Evolutionary conservation across 1,140 invertebrate species (phyloP), one percentile per base, ranked within the genome.

Genomic region (Himalopsyche phryganea): DNA sequence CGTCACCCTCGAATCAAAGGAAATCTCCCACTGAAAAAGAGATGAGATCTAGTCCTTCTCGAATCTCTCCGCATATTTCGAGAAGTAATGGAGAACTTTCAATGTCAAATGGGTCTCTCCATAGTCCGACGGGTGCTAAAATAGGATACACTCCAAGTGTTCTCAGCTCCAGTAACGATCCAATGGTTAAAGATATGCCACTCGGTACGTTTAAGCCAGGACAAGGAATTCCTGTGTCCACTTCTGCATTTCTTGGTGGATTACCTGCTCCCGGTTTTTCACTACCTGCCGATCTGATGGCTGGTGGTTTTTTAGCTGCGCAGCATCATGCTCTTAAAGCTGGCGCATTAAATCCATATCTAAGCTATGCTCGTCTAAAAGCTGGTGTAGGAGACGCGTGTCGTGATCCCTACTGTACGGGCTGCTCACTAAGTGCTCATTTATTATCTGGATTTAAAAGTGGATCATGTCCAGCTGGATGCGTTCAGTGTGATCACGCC

Each of bases 381-480:
- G 82, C 80, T 1, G 67, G 76, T 28, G 81, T 79, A 14, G 70
- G 79, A 46, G 73, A 78, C 48, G 65, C 85, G 13, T 95, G 93
- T 71, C 79, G 92, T 35, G 93, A 96, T 73, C 92, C 92, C 1
- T 95, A 92, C 67, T 96, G 92, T 71, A 92, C 89, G 0, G 91
- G 91, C 40, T 96, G 92, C 71, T 90, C 92, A 57, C 76, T 92
- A 49, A 92, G 88, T 71, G 85, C 91, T 45, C 91, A 93, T 69
- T 76, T 88, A 47, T 74, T 90, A 19, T 77, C 74, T 14, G 68
- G 68, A 1, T 66, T 68, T 23, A 83, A 84, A 63, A 70, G 74
- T 0, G 68, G 68, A 0, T 80, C 81, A 3, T 94, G 92, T 69
- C 91, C 89, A 0, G 89, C 90, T 5, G 92, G 92, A 0, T 95